Base-by-base conservation (phyloP, 2,113 vertebrate genomes). In the Podarcis cretensis region DNA sequence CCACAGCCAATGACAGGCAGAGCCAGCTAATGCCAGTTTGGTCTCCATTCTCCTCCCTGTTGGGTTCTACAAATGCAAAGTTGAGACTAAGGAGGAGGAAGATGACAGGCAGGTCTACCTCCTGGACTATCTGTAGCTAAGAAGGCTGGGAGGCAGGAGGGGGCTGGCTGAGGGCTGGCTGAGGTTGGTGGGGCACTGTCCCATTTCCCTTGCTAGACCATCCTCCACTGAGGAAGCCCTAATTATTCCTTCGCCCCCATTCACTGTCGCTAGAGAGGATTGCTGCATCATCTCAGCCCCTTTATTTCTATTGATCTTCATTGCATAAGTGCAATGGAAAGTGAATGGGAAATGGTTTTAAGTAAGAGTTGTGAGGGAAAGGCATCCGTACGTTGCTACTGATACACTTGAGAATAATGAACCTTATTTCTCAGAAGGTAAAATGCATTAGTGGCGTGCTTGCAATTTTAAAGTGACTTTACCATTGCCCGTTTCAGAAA, bases 271-370 rank as follows among this genome's bases (percentile, higher is more conserved):
- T 76, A 90, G 86, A 90, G 87, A 84, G 80, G 35, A 85, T 59
- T 90, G 85, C 32, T 66, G 5, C 76, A 83, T 92, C 73, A 18
- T 3, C 87, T 87, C 65, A 90, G 57, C 68, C 87, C 91, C 91
- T 91, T 90, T 93, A 91, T 91, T 86, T 84, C 75, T 94, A 73
- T 89, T 37, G 90, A 93, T 94, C 48, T 30, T 40, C 30, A 71
- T 76, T 40, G 75, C 79, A 80, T 63, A 57, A 86, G 68, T 30
- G 59, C 81, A 93, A 89, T 77, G 83, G 81, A 35, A 69, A 65
- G 88, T 59, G 76, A 83, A 73, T 12, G 7, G 13, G 88, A 92
- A 86, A 87, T 91, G 40, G 86, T 77, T 89, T 93, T 83, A 84
- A 73, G 71, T 14, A 87, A 25, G 59, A 87, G 43, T 57, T 86